Evolutionary conservation across 1,140 invertebrate species (phyloP).

Genomic region (Drosophila teissieri): DNA sequence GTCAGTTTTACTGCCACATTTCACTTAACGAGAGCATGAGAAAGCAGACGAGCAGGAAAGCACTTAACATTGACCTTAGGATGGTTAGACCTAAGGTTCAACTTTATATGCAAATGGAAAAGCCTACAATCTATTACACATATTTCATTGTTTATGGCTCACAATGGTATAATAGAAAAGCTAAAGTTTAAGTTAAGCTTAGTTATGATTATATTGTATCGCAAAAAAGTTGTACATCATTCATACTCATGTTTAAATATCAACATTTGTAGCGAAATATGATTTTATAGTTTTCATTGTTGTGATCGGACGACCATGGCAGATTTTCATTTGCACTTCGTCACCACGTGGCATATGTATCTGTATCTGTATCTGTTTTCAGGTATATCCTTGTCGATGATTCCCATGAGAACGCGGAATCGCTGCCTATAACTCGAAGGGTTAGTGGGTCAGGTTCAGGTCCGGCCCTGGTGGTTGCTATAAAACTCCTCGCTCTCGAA

Average conservation of each 20-base stretch:
- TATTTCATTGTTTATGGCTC: background rate
- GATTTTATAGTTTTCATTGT: no score
- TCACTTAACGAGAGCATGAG: constrained; percentile 4
- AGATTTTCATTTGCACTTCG: no score
- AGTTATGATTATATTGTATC: no score
- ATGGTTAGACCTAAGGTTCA: background rate
- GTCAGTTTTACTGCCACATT: constrained; percentile 17
- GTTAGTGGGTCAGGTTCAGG: constrained; percentile 46
- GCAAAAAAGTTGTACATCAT: no score
- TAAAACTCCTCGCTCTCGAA: no score
- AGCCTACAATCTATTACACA: background rate
- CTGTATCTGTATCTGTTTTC: background rate
- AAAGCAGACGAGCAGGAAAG: background rate
- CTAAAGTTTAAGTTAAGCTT: no score
- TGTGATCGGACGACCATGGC: no score
- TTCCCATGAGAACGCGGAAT: constrained; percentile 11
- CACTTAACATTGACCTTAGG: constrained; percentile 13
- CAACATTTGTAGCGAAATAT: no score
- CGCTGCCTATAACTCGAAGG: constrained; percentile 3
- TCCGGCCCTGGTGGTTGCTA: constrained; percentile 18
- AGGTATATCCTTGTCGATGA: background rate
- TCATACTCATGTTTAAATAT: no score
- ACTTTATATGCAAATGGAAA: constrained; percentile 2
- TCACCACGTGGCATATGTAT: no score
- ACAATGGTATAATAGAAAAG: no score